A percentile compares a stretch with the other conserved stretches of the same genome.
phyloP scores from a whole-genome alignment of 1,140 invertebrate genomes.

The Bilobella aurantiaca region DNA sequence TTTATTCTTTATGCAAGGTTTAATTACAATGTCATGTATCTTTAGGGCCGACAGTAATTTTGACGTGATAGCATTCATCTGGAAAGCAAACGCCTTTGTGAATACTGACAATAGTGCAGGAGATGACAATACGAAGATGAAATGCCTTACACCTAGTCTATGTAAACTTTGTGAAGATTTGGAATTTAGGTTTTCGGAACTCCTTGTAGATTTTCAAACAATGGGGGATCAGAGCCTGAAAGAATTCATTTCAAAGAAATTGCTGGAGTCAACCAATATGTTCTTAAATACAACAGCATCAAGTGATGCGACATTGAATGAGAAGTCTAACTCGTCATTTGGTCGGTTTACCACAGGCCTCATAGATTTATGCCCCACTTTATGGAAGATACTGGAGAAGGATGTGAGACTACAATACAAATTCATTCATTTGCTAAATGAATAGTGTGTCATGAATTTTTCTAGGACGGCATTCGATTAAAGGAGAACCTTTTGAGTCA shows the following conservation, averaged over 20 bases:
- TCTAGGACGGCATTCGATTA: slow-evolving; percentile 20
- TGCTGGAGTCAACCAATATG: not conserved
- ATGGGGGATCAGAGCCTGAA: slow-evolving; percentile 22
- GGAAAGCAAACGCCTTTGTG: slow-evolving; percentile 16
- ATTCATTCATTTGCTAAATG: not conserved
- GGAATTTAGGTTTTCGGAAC: slow-evolving; percentile 12
- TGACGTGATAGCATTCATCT: slow-evolving; percentile 28
- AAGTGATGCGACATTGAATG: not conserved
- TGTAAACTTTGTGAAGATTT: slow-evolving; percentile 21
- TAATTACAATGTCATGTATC: no score
- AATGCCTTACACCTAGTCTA: slow-evolving; percentile 25
- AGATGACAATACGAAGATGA: slow-evolving; percentile 26
- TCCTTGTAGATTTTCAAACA: slow-evolving; percentile 22
- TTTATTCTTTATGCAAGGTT: no score
- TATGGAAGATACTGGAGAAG: slow-evolving; percentile 31
- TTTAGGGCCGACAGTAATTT: slow-evolving; percentile 15
- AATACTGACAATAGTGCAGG: not conserved
- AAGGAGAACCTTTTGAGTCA: not conserved
- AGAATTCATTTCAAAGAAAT: slow-evolving; percentile 26
- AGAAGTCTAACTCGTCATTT: slow-evolving; percentile 18
- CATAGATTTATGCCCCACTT: slow-evolving; percentile 20
- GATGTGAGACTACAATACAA: slow-evolving; percentile 17
- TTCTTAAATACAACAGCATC: not conserved
- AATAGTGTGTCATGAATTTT: slow-evolving; percentile 8
- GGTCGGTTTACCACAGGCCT: slow-evolving; percentile 19